These are phyloP conservation scores for Phortica variegata DNA, from an alignment of 1,140 invertebrate genomes.

Conservation along the genomic window DNA sequence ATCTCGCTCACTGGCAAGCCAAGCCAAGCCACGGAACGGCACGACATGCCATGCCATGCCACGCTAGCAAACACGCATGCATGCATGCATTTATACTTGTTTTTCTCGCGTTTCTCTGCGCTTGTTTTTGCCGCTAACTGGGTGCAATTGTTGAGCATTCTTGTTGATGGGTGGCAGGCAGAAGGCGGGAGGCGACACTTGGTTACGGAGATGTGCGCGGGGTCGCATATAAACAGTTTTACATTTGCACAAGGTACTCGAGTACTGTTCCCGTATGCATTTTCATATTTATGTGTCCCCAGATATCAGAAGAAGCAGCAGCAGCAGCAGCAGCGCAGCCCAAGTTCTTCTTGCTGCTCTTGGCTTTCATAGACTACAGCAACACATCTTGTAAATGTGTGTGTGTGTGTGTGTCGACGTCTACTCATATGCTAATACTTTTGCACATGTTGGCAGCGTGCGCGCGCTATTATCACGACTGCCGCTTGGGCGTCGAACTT, in stretches of 20 bases:
- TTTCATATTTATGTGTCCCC: slow-evolving; percentile 54
- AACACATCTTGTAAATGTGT: slow-evolving; percentile 3
- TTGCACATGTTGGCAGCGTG: slow-evolving; percentile 50
- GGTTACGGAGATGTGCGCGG: too few relatives aligned
- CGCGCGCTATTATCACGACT: slow-evolving; percentile 48
- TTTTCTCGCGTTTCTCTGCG: slow-evolving; percentile 1
- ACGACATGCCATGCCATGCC: neutral
- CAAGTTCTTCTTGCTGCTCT: slow-evolving; percentile 42
- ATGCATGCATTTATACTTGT: neutral
- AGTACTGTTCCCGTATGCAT: slow-evolving; percentile 30
- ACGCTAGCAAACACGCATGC: neutral
- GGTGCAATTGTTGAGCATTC: neutral
- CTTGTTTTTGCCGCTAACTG: slow-evolving; percentile 5
- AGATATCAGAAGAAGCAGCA: slow-evolving; percentile 28
- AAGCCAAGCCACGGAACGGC: too few relatives aligned
- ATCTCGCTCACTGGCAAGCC: too few relatives aligned
- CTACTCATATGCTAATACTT: slow-evolving; percentile 52
- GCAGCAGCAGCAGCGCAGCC: slow-evolving; percentile 23
- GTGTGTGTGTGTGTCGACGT: slow-evolving; percentile 20
- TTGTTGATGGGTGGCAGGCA: neutral
- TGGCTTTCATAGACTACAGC: slow-evolving; percentile 12
- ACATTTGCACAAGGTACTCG: too few relatives aligned
- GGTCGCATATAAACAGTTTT: too few relatives aligned
- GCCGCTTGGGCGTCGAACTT: slow-evolving; percentile 54
- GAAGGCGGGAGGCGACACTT: slow-evolving; percentile 40